These are phyloP conservation scores for Macaria notata DNA, from an alignment of 2,888 invertebrate species.

Conservation along the genomic window DNA sequence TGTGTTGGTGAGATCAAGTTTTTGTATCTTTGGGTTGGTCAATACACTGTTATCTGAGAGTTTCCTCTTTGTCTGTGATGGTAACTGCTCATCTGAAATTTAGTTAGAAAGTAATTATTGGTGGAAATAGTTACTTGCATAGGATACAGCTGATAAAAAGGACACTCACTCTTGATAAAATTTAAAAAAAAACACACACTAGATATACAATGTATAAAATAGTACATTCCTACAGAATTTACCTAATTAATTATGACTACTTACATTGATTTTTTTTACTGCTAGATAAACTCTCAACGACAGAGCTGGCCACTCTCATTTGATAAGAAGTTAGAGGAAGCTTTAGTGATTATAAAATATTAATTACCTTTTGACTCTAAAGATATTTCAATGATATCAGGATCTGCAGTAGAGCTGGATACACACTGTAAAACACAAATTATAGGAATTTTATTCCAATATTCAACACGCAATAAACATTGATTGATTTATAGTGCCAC, in stretches of 20 bases:
- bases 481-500: too few species aligned
- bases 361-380: conserved; percentile 45
- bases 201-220: too few species aligned
- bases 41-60: conserved; percentile 53
- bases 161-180: too few species aligned
- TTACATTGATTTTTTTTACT: too few species aligned
- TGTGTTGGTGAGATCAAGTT: conserved; percentile 54
- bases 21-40: conserved; percentile 60
- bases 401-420: conserved; percentile 35
- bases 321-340: too few species aligned
- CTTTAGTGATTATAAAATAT: neutral
- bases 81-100: conserved; percentile 48
- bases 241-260: too few species aligned
- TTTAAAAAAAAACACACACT: too few species aligned
- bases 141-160: too few species aligned
- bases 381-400: conserved; percentile 30
- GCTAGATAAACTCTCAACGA: too few species aligned
- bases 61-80: conserved; percentile 59
- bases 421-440: conserved; percentile 35
- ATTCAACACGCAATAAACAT: neutral
- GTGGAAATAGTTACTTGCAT: too few species aligned
- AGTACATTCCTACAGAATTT: too few species aligned
- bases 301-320: too few species aligned
- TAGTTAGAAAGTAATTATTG: neutral
- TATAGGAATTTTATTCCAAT: neutral